Evolutionary conservation across 2,888 invertebrate genomes (phyloP), one percentile per base, ranked within the genome.

Genomic region (Gari tellinella): DNA sequence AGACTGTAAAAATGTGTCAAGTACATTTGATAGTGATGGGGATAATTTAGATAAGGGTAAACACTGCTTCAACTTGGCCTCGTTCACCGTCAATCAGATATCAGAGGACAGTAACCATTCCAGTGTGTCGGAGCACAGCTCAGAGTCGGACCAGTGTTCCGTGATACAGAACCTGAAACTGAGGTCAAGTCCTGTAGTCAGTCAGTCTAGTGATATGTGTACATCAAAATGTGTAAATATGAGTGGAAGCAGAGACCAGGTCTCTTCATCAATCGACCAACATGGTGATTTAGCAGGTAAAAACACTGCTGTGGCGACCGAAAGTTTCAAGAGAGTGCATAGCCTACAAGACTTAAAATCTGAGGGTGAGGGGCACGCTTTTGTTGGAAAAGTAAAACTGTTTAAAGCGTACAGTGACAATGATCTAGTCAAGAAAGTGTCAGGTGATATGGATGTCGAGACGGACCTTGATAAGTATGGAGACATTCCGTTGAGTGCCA

Each of bases 71-170:
- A 52, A 62, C 25, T 37, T 62, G 12, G 53, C 52, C 17, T 61
- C 38, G 12, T 68, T 63, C 40, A 62, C 66, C 14, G 23, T 64
- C 1, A 68, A 68, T 49, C 53, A 41, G 43, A 72, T 73, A 43
- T 86, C 86, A 1, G 89, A 89, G 48, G 89, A 89, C 69, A 89
- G 89, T 78, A 89, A 89, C 60, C 87, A 86, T 63, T 89, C 89
- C 61, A 76, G 67, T 10, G 53, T 83, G 1, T 86, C 87, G 3
- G 79, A 75, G 53, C 83, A 85, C 56, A 86, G 86, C 75, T 85
- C 87, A 15, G 86, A 86, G 57, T 86, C 87, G 10, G 86, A 87
- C 38, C 85, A 85, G 40, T 84, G 83, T 72, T 81, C 80, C n/a
- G 76, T 76, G 37, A 76, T 80, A 41, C 72, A 80, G 63, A 80